These are phyloP conservation scores for Drosophila mettleri DNA, from an alignment of 2,888 invertebrate species.

Conservation along the genomic window DNA sequence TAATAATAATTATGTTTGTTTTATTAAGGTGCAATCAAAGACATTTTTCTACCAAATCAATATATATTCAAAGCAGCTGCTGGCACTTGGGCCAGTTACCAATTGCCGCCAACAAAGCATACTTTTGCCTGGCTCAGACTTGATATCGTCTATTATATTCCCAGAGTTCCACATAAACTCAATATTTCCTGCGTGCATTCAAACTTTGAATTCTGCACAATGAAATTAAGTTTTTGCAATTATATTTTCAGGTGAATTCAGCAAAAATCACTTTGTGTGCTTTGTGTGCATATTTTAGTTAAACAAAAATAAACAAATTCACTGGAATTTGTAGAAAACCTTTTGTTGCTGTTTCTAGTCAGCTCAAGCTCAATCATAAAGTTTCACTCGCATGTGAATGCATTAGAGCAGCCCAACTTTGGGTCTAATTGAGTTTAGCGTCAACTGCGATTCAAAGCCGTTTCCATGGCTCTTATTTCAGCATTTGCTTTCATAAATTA, in stretches of 20 bases:
- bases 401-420: background rate
- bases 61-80: background rate
- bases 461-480: slow-evolving; percentile 8
- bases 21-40: too few species aligned
- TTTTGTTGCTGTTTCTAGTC: background rate
- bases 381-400: background rate
- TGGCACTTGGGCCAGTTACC: too few species aligned
- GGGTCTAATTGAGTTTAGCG: slow-evolving; percentile 23
- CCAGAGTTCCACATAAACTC: too few species aligned
- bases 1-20: too few species aligned
- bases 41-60: background rate
- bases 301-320: background rate
- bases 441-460: background rate
- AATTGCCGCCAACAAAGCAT: too few species aligned
- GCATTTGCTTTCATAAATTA: slow-evolving; percentile 40
- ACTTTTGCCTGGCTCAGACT: too few species aligned
- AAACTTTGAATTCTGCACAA: background rate
- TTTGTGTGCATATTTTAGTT: background rate
- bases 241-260: background rate
- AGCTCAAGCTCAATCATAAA: background rate
- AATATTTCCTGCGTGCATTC: background rate
- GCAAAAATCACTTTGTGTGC: background rate
- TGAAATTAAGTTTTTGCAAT: background rate
- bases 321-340: background rate
- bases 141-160: too few species aligned